Evolutionary conservation across 2,797 vertebrate genomes (phyloP).

Genomic region (Chlorospingus flavigularis): DNA sequence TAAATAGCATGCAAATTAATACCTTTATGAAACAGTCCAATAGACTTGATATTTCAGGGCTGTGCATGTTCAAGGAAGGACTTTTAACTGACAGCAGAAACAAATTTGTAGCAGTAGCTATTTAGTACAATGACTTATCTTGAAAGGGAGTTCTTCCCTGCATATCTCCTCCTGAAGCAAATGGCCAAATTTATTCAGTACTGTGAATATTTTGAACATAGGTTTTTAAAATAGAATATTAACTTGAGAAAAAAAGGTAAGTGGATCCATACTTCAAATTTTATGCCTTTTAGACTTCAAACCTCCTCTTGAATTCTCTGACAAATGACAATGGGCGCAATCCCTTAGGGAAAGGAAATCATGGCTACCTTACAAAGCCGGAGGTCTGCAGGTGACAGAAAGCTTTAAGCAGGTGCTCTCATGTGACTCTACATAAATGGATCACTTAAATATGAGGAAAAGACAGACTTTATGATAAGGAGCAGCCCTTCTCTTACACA

Average conservation of each 20-base stretch:
- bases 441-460: background rate
- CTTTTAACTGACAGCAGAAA: background rate
- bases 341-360: background rate
- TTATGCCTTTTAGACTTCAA: background rate
- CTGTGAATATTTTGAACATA: background rate
- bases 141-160: background rate
- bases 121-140: background rate
- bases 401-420: background rate
- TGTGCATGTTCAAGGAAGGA: background rate
- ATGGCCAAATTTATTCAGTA: background rate
- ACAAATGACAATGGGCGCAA: background rate
- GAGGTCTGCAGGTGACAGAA: background rate
- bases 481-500: background rate
- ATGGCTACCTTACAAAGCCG: background rate
- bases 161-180: background rate
- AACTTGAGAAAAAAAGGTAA: background rate
- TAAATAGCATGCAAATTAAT: background rate
- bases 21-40: background rate
- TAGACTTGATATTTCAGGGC: background rate
- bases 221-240: background rate
- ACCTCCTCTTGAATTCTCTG: background rate
- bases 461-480: background rate
- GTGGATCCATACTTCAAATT: background rate
- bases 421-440: background rate
- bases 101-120: background rate